Conservation (phyloP, 2,113 vertebrate genomes). For the Panthera leo region DNA sequence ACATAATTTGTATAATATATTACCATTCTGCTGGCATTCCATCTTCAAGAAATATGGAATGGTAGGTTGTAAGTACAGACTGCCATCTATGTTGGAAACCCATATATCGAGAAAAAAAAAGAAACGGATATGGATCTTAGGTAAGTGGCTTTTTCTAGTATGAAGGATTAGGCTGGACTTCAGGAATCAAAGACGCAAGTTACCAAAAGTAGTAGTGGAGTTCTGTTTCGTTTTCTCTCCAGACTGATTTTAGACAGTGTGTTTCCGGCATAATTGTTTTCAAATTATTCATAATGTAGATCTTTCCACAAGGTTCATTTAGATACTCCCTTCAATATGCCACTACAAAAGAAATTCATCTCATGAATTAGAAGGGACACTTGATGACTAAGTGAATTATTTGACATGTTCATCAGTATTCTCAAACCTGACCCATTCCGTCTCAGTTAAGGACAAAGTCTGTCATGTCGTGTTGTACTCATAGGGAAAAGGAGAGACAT, state of each 20-base stretch:
- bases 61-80: neutral
- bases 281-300: slow-evolving; percentile 28
- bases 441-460: neutral
- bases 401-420: neutral
- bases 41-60: neutral
- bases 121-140: neutral
- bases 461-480: neutral
- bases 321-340: neutral
- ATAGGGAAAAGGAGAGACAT: neutral
- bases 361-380: neutral
- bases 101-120: neutral
- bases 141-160: neutral
- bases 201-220: neutral
- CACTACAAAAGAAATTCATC: slow-evolving; percentile 43
- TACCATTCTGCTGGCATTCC: neutral
- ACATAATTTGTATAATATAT: slow-evolving; percentile 30
- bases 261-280: slow-evolving; percentile 47
- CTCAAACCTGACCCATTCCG: neutral
- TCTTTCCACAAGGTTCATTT: slow-evolving; percentile 35
- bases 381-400: neutral
- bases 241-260: slow-evolving; percentile 17
- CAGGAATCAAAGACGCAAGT: neutral
- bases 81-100: neutral
- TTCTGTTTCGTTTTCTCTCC: neutral
- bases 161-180: neutral